phyloP scores from a whole-genome alignment of 2,797 vertebrate genomes.

The Parotocinclus haroldoi region DNA sequence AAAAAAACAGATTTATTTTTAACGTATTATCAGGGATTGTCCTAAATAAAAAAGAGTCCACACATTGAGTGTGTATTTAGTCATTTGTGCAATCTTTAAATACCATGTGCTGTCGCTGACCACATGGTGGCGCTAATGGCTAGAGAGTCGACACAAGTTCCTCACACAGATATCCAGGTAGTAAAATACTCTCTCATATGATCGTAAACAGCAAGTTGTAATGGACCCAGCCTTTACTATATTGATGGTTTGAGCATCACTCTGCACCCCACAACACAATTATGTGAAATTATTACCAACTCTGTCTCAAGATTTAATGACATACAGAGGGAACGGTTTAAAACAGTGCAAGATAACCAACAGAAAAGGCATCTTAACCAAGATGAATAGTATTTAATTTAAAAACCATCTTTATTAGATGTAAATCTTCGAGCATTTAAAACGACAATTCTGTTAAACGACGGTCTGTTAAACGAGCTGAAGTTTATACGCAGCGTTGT shows the following conservation, averaged over 20 bases:
- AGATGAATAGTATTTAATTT: too few relatives aligned
- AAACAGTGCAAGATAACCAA: too few relatives aligned
- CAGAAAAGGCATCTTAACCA: too few relatives aligned
- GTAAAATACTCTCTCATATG: not conserved
- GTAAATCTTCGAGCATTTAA: too few relatives aligned
- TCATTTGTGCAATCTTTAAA: not conserved
- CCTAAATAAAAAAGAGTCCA: too few relatives aligned
- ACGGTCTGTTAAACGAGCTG: too few relatives aligned
- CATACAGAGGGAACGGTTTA: not conserved
- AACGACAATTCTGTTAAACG: too few relatives aligned
- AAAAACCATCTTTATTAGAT: too few relatives aligned
- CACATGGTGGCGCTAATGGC: slow-evolving; percentile 28
- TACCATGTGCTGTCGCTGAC: not conserved
- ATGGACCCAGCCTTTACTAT: not conserved
- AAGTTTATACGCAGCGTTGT: too few relatives aligned
- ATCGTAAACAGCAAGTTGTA: not conserved
- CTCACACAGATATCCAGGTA: not conserved
- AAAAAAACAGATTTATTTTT: too few relatives aligned
- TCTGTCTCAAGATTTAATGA: not conserved
- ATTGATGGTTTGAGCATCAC: not conserved
- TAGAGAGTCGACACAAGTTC: not conserved
- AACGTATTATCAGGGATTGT: too few relatives aligned
- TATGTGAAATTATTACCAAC: slow-evolving; percentile 6
- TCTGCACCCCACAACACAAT: not conserved
- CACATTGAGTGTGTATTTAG: too few relatives aligned